Conservation (phyloP, 1,140 invertebrate species). For the Drosophila albomicans region DNA sequence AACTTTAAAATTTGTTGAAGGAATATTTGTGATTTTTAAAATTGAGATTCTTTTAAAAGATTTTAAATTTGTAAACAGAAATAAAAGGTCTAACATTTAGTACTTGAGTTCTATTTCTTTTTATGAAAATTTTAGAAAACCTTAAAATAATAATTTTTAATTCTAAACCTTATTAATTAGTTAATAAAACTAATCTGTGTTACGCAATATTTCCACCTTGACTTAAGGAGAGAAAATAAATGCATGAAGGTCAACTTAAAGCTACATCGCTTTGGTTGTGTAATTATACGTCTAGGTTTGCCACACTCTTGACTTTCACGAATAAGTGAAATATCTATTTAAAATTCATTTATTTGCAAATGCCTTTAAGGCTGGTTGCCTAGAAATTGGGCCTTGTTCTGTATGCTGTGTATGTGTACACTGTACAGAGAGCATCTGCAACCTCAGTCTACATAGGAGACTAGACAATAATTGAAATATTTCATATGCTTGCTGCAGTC, state of each 20-base stretch:
- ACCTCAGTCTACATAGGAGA: neutral
- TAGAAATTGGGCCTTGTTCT: neutral
- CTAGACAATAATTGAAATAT: slow-evolving; percentile 9
- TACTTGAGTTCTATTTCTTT: too few relatives aligned
- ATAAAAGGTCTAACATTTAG: too few relatives aligned
- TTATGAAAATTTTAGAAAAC: too few relatives aligned
- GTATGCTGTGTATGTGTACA: neutral
- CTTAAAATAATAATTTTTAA: too few relatives aligned
- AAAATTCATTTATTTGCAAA: slow-evolving; percentile 9
- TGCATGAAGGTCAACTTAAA: slow-evolving; percentile 11
- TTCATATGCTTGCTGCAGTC: slow-evolving; percentile 12
- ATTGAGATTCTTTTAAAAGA: too few relatives aligned
- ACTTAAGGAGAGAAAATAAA: neutral
- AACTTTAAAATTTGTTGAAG: too few relatives aligned
- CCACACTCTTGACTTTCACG: neutral
- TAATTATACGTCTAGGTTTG: slow-evolving; percentile 1
- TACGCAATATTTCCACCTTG: too few relatives aligned
- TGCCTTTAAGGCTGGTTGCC: slow-evolving; percentile 10
- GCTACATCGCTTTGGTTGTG: neutral
- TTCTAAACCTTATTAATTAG: too few relatives aligned
- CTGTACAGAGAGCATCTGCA: neutral
- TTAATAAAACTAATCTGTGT: too few relatives aligned
- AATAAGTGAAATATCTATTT: slow-evolving; percentile 12
- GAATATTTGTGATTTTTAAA: too few relatives aligned
- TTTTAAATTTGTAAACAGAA: too few relatives aligned